Base-by-base conservation (phyloP, 2,888 invertebrate genomes). In the Eristalis intricaria region DNA sequence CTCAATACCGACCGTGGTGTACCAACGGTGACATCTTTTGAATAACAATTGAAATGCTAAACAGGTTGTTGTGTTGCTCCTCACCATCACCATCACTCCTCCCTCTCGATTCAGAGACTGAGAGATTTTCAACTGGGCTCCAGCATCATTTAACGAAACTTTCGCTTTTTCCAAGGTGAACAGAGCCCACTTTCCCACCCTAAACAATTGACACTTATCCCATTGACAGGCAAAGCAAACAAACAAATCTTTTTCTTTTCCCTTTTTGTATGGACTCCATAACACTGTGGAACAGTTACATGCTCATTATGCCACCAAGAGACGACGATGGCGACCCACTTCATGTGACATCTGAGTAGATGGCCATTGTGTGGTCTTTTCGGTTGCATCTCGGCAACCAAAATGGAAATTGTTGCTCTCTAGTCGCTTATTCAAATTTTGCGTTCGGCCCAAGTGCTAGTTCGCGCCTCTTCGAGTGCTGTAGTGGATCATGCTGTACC, bases 331-430 rank as follows among this genome's bases (percentile, higher is more conserved):
- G 63, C 82, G 86, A 86, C 86, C 78, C 78, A 86, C 75, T 83
- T 86, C 71, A 35, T 83, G 86, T 78, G 86, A 79, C 86, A 86
- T 86, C 43, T 86, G 86, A 86, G 86, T 75, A 79, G 83, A 43
- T 83, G 63, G 74, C 50, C 75, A 86, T 86, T 86, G 86, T 86
- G 32, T 80, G 35, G 2, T 32, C 75, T 22, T 66, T 40, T 66
- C 61, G 40, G 70, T 32, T 77, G 68, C 61, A 73, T 71, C 60
- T 68, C 64, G 8, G 11, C 56, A 68, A 70, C 63, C 2, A 64
- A 82, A 82, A 82, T 86, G 78, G 82, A 86, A 82, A 86, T 83
- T 79, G 61, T 75, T 78, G 74, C 68, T 83, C 86, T 86, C 83
- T 83, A 66, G 73, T 69, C 79, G 56, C 69, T 63, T 73, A 78